Percentiles rank a stretch among this genome's conserved stretches.
phyloP scores from a whole-genome alignment of 2,797 vertebrate species.

The Ambastaia sidthimunki region DNA sequence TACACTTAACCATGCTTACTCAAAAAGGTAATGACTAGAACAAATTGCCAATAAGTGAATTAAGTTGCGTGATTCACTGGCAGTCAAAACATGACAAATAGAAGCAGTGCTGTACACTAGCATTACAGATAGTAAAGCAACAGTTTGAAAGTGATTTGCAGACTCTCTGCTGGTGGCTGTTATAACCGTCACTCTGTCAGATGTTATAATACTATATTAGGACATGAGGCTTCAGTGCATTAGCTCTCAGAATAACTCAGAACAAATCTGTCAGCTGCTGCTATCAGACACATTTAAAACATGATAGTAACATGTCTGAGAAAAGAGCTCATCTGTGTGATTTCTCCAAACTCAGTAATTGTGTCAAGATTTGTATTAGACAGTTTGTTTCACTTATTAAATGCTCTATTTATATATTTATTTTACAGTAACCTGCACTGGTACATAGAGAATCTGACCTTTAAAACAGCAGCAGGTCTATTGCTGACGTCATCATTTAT shows the following conservation, averaged over 20 bases:
- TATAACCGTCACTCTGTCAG: conserved; percentile 32
- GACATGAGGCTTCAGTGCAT: conserved; percentile 67
- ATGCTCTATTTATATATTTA: background rate
- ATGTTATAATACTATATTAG: conserved; percentile 73
- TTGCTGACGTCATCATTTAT: background rate
- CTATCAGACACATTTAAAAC: conserved; percentile 38
- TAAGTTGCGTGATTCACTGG: background rate
- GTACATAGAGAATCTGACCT: background rate
- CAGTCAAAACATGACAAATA: background rate
- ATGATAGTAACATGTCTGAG: background rate
- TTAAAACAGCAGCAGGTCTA: background rate
- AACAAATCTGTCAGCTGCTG: conserved; percentile 65
- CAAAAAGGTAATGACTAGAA: background rate
- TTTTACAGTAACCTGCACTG: background rate
- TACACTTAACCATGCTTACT: background rate
- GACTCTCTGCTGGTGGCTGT: conserved; percentile 20
- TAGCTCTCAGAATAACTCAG: conserved; percentile 65
- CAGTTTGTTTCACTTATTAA: background rate
- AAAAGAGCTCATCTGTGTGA: background rate
- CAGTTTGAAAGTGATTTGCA: background rate
- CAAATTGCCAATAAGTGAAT: background rate
- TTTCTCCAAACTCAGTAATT: background rate
- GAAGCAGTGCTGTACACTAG: background rate
- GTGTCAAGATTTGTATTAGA: background rate
- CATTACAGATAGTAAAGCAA: background rate